These are phyloP conservation scores for Struthio camelus DNA, from an alignment of 2,113 vertebrate species.

Conservation along the genomic window DNA sequence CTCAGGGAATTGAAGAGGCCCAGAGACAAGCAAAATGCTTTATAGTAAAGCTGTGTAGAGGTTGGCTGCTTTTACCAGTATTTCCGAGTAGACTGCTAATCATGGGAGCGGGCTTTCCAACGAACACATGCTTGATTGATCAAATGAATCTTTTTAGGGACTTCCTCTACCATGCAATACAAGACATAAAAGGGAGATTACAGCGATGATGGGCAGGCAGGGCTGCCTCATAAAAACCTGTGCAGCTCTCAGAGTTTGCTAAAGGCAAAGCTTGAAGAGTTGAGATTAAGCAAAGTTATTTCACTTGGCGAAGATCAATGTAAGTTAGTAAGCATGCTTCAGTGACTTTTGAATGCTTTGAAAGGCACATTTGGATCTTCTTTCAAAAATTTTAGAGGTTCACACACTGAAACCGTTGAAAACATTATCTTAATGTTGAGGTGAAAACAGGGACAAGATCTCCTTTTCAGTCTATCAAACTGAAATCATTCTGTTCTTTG, in stretches of 20 bases:
- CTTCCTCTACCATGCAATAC: neutral
- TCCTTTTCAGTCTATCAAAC: neutral
- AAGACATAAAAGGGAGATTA: neutral
- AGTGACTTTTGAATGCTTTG: neutral
- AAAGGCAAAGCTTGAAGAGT: neutral
- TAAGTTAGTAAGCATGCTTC: neutral
- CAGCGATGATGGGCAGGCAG: neutral
- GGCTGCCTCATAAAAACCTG: neutral
- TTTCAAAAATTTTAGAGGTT: neutral
- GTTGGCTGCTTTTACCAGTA: neutral
- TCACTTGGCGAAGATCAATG: accelerated
- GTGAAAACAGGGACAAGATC: neutral
- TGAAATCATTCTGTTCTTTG: neutral
- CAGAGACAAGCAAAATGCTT: no score
- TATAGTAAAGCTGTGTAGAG: no score
- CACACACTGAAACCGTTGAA: neutral
- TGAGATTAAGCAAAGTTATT: neutral
- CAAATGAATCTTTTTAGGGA: neutral
- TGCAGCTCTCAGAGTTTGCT: neutral
- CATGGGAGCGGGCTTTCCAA: neutral
- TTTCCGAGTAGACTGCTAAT: neutral
- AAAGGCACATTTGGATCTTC: neutral
- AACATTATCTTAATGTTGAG: neutral
- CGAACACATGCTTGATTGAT: neutral
- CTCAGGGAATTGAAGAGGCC: no score